Evolutionary conservation across 2,888 invertebrate genomes (phyloP), one percentile per base, ranked within the genome.

Genomic region (Boloria selene): DNA sequence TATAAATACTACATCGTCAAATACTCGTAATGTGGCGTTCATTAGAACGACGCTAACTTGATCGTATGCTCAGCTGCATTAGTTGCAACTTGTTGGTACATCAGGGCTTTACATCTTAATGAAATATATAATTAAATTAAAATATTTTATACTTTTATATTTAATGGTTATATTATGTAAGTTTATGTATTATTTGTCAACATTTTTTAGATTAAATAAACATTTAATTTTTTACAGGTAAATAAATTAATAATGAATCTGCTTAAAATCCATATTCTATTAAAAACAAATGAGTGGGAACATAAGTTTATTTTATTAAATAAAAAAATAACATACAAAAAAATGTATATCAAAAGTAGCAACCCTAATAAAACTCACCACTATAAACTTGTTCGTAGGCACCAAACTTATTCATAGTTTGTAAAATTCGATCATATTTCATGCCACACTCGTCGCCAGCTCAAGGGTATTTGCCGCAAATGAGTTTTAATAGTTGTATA

Each of bases 401-500:
- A 54, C 59, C 49, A 60, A 54, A 67, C 38, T 55, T 60, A 55
- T 60, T 17, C 45, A 49, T 60, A 63, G 59, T 63, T 66, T 59
- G 66, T 51, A 58, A 67, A 63, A 63, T 53, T 54, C 54, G 51
- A 60, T 64, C 63, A 56, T 60, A 67, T 60, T 55, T 60, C 55
- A 56, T 16, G 47, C 31, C 17, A 55, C 45, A 60, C 31, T 63
- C 54, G 51, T 63, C 17, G 16, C 26, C 13, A 47, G 26, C 58
- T 16, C n/a, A 13, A n/a, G 7, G 0, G 47, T 26, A 55, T 16
- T 45, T 31, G 47, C 47, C 17, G 16, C 26, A 26, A 58, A 58
- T 26, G 47, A 51, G 18, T 51, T 42, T 61, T 22, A 42, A 61
- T 61, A 61, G 51, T 42, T 50, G 7, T 14, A 13, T 53, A n/a